Evolutionary conservation across 2,888 invertebrate species (phyloP), one percentile per base, ranked within the genome.

Genomic region (Metellina segmentata): DNA sequence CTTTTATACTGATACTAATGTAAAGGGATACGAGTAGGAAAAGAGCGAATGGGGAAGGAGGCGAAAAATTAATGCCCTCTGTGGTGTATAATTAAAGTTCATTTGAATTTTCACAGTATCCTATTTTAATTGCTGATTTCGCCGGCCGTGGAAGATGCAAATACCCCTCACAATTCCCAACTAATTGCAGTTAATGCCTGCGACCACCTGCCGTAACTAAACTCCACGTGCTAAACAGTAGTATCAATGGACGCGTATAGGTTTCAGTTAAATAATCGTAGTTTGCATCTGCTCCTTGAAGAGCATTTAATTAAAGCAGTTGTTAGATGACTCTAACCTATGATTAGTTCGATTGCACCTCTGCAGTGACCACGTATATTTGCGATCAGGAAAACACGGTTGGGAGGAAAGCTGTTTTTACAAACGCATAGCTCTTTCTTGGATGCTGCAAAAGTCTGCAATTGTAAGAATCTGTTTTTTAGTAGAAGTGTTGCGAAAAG

Each of bases 221-320:
- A 8, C 51, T 7, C 13, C 11, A 16, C 11, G 61, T 16, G 16
- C 13, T 61, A 11, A 16, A 61, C 61, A 61, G 61, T 16, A 61
- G 61, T 61, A 61, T 16, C 9, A 61, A 61, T 4, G 61, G 61
- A 61, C 6, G 61, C 16, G 61, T 34, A 34, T 16, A 61, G 9
- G 61, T 61, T 19, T 19, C 20, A 79, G 53, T 48, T 69, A 34
- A 70, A 48, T 48, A 85, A 69, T 61, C 51, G 34, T 61, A 34
- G 34, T 61, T 69, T 88, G 48, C 88, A 88, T 88, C 88, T 88
- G 88, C 88, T 48, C 61, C 81, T 81, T 88, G 74, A 88, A 88
- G 49, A n/a, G 74, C 88, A 53, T 88, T 88, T 88, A 88, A 88
- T 88, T 88, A 88, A 81, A 52, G 53, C 48, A 16, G 74, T 53